Evolutionary conservation across 2,113 vertebrate genomes (phyloP).

Genomic region (Oreotrochilus melanogaster): DNA sequence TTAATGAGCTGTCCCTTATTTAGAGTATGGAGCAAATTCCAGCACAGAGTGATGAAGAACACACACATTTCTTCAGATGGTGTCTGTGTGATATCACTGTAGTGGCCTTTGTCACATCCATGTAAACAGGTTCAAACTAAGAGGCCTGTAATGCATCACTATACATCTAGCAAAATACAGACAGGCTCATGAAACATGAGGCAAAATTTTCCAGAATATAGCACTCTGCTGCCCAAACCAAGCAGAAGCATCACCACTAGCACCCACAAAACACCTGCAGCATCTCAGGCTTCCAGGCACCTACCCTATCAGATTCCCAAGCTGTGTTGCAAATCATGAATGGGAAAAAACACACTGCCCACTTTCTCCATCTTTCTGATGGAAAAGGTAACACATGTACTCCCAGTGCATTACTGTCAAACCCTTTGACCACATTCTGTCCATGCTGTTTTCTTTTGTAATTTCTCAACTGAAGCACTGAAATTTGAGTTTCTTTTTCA

Average conservation of each 20-base stretch:
- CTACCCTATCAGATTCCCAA: neutral
- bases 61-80: neutral
- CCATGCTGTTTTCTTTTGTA: neutral
- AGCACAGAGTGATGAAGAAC: neutral
- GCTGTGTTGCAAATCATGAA: neutral
- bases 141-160: neutral
- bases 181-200: neutral
- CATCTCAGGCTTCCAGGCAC: neutral
- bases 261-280: neutral
- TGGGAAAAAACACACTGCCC: neutral
- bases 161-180: neutral
- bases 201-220: neutral
- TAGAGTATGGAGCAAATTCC: neutral
- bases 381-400: neutral
- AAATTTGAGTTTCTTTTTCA: neutral
- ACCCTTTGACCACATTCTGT: neutral
- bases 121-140: neutral
- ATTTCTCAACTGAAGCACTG: neutral
- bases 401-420: neutral
- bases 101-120: neutral
- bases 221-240: neutral
- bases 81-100: fast-evolving
- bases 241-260: neutral
- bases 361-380: neutral
- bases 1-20: neutral